phyloP scores from a whole-genome alignment of 2,113 vertebrate genomes.

The Callopanchax toddi region DNA sequence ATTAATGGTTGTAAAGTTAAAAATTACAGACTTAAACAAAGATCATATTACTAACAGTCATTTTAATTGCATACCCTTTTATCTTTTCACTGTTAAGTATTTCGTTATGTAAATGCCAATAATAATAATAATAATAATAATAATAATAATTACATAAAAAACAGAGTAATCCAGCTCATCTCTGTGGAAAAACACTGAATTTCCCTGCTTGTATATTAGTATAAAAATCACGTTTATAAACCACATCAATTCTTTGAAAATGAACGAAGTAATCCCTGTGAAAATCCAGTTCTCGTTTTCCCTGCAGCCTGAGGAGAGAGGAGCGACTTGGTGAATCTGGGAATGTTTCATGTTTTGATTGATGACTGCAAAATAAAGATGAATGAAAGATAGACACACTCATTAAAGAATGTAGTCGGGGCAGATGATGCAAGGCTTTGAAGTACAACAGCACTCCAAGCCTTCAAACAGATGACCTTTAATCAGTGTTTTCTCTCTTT shows the following conservation, averaged over 20 bases:
- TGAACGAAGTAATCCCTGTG: slow-evolving; percentile 24
- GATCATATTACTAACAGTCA: no score
- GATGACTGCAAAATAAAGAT: slow-evolving; percentile 13
- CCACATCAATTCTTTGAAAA: not conserved
- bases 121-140: no score
- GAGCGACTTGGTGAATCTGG: slow-evolving; percentile 14
- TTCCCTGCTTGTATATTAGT: no score
- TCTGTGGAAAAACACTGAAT: no score
- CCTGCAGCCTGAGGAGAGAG: slow-evolving; percentile 15
- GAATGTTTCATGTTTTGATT: slow-evolving; percentile 23
- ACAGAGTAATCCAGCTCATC: no score
- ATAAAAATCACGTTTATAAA: not conserved
- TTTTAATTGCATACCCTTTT: no score
- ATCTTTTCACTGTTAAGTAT: no score
- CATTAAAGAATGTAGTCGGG: slow-evolving; percentile 15
- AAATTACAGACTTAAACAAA: no score
- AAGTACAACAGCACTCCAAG: slow-evolving; percentile 22
- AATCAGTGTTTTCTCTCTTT: slow-evolving; percentile 23
- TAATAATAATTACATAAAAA: no score
- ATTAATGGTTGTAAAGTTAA: no score
- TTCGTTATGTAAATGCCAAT: no score
- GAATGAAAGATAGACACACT: slow-evolving; percentile 21
- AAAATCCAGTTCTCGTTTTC: slow-evolving; percentile 61
- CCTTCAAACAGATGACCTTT: slow-evolving; percentile 43
- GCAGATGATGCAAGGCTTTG: slow-evolving; percentile 26